phyloP scores from a whole-genome alignment of 35 echinoderm and acorn worm genomes.

The Anneissia japonica region DNA sequence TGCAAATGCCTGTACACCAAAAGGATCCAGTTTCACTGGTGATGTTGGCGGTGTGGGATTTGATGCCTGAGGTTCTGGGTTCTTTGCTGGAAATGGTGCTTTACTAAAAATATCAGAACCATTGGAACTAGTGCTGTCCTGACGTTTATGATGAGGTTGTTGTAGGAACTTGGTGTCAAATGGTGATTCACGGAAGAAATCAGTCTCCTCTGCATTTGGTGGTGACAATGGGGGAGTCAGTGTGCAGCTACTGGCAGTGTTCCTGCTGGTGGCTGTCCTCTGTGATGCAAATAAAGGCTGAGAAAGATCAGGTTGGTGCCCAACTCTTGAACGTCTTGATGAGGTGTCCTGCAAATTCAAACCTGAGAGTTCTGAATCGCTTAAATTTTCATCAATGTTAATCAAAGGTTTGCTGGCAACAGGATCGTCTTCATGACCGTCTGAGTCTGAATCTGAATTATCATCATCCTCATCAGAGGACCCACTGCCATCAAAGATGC shows the following conservation, averaged over 20 bases:
- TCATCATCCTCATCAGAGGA: conserved; percentile 63
- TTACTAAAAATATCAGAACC: conserved; percentile 93
- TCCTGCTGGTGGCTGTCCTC: conserved; percentile 23
- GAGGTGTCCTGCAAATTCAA: conserved; percentile 70
- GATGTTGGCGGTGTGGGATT: conserved; percentile 95
- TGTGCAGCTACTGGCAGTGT: conserved; percentile 62
- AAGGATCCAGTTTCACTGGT: conserved; percentile 59
- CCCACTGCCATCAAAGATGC: conserved; percentile 54
- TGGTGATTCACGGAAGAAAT: conserved; percentile 68
- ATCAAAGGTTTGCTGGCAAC: conserved; percentile 32
- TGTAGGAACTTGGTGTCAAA: conserved; percentile 48
- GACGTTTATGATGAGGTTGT: conserved; percentile 29
- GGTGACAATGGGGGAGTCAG: conserved; percentile 94
- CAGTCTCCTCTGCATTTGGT: conserved; percentile 56
- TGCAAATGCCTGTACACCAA: conserved; percentile 4
- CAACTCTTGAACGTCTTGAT: conserved; percentile 51
- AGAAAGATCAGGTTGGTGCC: not conserved
- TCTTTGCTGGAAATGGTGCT: conserved; percentile 77
- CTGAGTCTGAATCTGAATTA: conserved; percentile 52
- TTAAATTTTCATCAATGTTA: conserved; percentile 53
- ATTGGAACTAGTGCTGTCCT: conserved; percentile 73
- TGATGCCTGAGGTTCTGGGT: conserved; percentile 40
- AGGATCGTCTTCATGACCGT: conserved; percentile 51
- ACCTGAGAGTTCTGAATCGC: conserved; percentile 75
- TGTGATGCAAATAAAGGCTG: not conserved